A percentile compares a stretch with the other conserved stretches of the same genome.
phyloP scores from a whole-genome alignment of 2,888 invertebrate species.

The Torymus texanus region DNA sequence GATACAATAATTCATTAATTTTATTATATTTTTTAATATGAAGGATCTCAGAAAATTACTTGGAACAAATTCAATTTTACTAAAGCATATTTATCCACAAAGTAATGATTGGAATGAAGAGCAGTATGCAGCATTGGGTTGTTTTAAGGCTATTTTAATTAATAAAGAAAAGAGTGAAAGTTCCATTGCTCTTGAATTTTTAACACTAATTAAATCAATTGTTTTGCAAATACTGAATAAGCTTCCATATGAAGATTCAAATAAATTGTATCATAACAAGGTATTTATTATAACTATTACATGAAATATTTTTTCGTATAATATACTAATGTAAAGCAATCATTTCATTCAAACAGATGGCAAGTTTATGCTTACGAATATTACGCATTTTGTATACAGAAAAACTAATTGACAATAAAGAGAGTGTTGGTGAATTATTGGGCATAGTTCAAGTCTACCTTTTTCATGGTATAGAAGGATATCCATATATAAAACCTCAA shows the following conservation, averaged over 20 bases:
- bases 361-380: slow-evolving; percentile 64
- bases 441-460: slow-evolving; percentile 69
- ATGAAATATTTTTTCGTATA: background rate
- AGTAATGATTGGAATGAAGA: slow-evolving; percentile 63
- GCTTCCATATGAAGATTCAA: slow-evolving; percentile 43
- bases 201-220: slow-evolving; percentile 61
- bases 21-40: too few species aligned
- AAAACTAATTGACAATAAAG: slow-evolving; percentile 59
- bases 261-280: slow-evolving; percentile 46
- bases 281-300: slow-evolving; percentile 6
- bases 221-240: slow-evolving; percentile 51
- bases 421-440: slow-evolving; percentile 67
- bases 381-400: slow-evolving; percentile 60
- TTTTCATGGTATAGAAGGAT: slow-evolving; percentile 69
- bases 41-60: slow-evolving; percentile 66
- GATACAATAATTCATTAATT: background rate
- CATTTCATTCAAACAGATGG: slow-evolving; percentile 62
- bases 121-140: slow-evolving; percentile 64
- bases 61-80: slow-evolving; percentile 61
- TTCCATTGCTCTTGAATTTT: slow-evolving; percentile 60
- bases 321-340: slow-evolving; percentile 14
- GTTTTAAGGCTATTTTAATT: slow-evolving; percentile 66
- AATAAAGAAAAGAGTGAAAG: slow-evolving; percentile 59
- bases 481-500: slow-evolving; percentile 62
- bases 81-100: slow-evolving; percentile 58